Evolutionary conservation across 1,140 invertebrate species (phyloP).

Genomic region (Cardiocondyla obscurior): DNA sequence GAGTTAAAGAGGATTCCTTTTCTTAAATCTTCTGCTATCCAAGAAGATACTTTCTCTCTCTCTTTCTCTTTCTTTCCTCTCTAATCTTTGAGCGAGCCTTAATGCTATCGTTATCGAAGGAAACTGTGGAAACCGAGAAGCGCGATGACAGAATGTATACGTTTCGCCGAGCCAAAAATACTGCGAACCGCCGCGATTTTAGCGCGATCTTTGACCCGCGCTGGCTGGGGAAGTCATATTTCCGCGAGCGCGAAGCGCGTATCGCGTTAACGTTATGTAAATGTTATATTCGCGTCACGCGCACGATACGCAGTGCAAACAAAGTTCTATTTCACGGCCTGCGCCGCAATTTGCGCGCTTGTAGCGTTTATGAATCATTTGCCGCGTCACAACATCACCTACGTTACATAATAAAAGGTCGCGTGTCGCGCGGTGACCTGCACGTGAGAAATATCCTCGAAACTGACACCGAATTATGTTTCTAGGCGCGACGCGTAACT

Average conservation of each 20-base stretch:
- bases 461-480: not conserved
- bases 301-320: constrained; percentile 42
- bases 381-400: constrained; percentile 51
- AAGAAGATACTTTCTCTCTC: not conserved
- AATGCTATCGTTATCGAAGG: not conserved
- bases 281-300: constrained; percentile 42
- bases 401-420: constrained; percentile 42
- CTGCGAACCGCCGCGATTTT: not conserved
- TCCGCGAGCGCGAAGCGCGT: not conserved
- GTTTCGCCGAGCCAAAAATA: not conserved
- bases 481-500: not conserved
- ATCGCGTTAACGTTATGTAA: not conserved
- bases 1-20: too few species aligned
- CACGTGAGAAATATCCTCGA: not conserved
- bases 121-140: not conserved
- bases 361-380: constrained; percentile 48
- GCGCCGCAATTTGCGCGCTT: constrained; percentile 53
- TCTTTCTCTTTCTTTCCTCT: too few species aligned
- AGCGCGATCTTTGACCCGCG: constrained; percentile 20
- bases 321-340: constrained; percentile 38
- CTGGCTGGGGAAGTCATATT: not conserved
- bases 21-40: too few species aligned
- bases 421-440: not conserved
- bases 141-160: not conserved
- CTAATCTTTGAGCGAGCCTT: not conserved